Conservation (phyloP, 2,113 vertebrate species). For the Donacobius atricapilla region DNA sequence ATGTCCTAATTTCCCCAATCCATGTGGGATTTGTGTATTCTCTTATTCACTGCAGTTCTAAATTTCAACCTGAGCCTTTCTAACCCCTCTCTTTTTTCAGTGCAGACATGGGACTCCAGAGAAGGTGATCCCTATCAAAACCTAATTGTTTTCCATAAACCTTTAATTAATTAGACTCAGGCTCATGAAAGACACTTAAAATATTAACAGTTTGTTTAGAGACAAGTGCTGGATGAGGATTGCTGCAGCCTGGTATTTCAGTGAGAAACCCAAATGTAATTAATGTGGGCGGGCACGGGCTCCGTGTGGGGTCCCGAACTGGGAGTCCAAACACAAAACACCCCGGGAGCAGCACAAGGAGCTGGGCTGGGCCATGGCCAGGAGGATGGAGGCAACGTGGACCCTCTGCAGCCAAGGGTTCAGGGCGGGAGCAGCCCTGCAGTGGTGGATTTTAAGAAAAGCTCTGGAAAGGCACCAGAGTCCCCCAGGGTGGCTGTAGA, state of each 20-base stretch:
- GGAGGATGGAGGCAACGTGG: rapidly evolving
- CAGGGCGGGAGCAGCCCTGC: background rate
- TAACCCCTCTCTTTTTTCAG: slow-evolving; percentile 22
- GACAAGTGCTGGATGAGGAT: background rate
- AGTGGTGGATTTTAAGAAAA: background rate
- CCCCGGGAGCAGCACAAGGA: background rate
- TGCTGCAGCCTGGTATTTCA: background rate
- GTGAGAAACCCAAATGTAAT: slow-evolving; percentile 34
- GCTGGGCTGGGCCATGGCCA: background rate
- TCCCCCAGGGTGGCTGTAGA: background rate
- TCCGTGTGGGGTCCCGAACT: background rate
- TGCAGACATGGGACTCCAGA: background rate
- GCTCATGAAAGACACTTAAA: slow-evolving; percentile 32
- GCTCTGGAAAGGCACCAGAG: background rate
- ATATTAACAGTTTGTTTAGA: slow-evolving; percentile 24
- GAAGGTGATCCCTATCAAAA: slow-evolving; percentile 31
- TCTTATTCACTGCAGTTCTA: slow-evolving; percentile 49
- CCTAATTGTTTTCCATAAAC: slow-evolving; percentile 53
- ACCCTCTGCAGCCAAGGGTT: background rate
- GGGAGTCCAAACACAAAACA: background rate
- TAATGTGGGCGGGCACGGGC: background rate
- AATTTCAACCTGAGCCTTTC: slow-evolving; percentile 52
- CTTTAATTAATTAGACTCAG: slow-evolving; percentile 46
- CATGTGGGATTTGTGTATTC: slow-evolving; percentile 58
- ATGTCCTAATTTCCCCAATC: slow-evolving; percentile 62